Percentiles rank a stretch among this genome's conserved stretches.
Evolutionary conservation across 2,888 invertebrate genomes (phyloP).

Genomic region (Oscheius myriophilus): DNA sequence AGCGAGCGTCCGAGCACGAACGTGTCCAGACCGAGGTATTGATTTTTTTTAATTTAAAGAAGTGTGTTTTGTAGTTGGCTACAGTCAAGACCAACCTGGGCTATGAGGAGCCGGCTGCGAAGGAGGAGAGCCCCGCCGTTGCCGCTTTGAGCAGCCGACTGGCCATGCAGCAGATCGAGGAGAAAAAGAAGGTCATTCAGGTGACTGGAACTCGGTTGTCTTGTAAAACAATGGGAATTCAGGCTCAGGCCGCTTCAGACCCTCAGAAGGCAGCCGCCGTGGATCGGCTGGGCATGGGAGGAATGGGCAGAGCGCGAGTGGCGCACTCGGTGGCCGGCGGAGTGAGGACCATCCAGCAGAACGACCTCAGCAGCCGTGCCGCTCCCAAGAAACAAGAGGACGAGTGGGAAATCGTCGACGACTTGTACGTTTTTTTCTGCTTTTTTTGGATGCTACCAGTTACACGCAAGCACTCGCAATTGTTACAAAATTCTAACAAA

Average conservation of each 20-base stretch:
- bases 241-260: slow-evolving; percentile 75
- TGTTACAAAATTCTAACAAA: no score
- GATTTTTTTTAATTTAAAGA: not conserved
- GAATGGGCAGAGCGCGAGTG: slow-evolving; percentile 52
- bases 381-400: slow-evolving; percentile 45
- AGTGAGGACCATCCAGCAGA: slow-evolving; percentile 59
- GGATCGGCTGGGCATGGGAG: slow-evolving; percentile 92
- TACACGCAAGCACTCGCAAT: no score
- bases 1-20: slow-evolving; percentile 86
- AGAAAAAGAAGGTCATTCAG: slow-evolving; percentile 69
- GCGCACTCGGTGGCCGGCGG: slow-evolving; percentile 65
- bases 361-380: slow-evolving; percentile 32
- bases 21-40: slow-evolving; percentile 76
- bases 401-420: slow-evolving; percentile 67
- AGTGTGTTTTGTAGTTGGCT: not conserved
- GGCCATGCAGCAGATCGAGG: slow-evolving; percentile 83
- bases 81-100: slow-evolving; percentile 25
- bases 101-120: slow-evolving; percentile 26
- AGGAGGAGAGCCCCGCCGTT: slow-evolving; percentile 24
- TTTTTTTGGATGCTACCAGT: no score
- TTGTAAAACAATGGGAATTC: slow-evolving; percentile 12
- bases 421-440: slow-evolving; percentile 15
- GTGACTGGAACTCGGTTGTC: slow-evolving; percentile 19
- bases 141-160: slow-evolving; percentile 73
- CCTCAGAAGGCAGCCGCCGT: slow-evolving; percentile 86